phyloP scores from a whole-genome alignment of 2,888 invertebrate species.

The Cataglyphis altisquamis region DNA sequence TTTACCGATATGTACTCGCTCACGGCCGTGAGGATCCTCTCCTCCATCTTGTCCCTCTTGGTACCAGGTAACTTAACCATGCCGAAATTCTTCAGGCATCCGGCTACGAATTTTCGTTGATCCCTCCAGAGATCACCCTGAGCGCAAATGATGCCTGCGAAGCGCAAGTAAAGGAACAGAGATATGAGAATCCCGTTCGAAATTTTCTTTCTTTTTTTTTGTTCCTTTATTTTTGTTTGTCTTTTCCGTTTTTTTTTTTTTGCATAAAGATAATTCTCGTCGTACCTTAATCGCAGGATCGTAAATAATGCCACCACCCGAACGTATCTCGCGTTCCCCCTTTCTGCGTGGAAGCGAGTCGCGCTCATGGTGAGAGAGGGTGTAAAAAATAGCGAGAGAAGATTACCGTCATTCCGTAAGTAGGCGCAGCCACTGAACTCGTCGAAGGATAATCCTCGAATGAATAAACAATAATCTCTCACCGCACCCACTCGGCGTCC shows the following conservation, averaged over 20 bases:
- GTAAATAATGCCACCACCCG: slow-evolving; percentile 45
- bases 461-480: slow-evolving; percentile 83
- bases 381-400: slow-evolving; percentile 78
- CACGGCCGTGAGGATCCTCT: slow-evolving; percentile 89
- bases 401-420: slow-evolving; percentile 80
- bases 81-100: slow-evolving; percentile 92
- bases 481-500: slow-evolving; percentile 63
- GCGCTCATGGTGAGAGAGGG: slow-evolving; percentile 66
- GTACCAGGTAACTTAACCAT: slow-evolving; percentile 88
- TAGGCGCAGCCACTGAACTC: slow-evolving; percentile 84
- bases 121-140: slow-evolving; percentile 94
- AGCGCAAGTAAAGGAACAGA: slow-evolving; percentile 13
- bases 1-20: slow-evolving; percentile 89
- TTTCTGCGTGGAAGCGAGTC: slow-evolving; percentile 44
- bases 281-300: slow-evolving; percentile 33
- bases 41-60: slow-evolving; percentile 89
- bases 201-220: not conserved
- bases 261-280: slow-evolving; percentile 35
- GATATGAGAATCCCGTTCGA: not conserved
- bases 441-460: slow-evolving; percentile 83
- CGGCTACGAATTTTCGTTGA: slow-evolving; percentile 91
- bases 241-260: not conserved
- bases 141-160: slow-evolving; percentile 93
- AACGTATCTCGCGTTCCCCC: slow-evolving; percentile 24
- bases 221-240: not conserved